Percentiles rank a stretch among this genome's conserved stretches.
These are phyloP conservation scores for Phymatocera aterrima DNA, from an alignment of 2,888 invertebrate species.

Conservation along the genomic window DNA sequence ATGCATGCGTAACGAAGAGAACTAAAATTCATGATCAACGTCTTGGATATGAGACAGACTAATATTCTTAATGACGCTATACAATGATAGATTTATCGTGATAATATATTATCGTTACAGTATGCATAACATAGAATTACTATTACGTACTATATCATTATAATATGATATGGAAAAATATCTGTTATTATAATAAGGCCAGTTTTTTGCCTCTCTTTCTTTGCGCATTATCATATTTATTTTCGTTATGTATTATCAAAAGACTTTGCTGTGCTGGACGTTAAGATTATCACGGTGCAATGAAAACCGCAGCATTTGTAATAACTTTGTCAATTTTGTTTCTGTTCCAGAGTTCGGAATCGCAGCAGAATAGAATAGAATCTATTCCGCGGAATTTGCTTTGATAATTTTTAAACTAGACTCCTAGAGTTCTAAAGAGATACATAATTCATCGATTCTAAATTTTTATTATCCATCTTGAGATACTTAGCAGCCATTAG, in stretches of 20 bases:
- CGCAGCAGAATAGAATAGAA: no score
- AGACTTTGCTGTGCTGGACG: no score
- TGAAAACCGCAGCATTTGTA: no score
- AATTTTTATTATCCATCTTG: not conserved
- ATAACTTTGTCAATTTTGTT: no score
- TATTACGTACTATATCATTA: slow-evolving; percentile 21
- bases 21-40: not conserved
- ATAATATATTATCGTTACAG: not conserved
- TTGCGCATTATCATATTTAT: not conserved
- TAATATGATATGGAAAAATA: slow-evolving; percentile 30
- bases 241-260: not conserved
- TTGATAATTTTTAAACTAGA: not conserved
- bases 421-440: not conserved
- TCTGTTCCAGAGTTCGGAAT: no score
- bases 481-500: not conserved
- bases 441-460: not conserved
- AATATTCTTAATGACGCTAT: no score
- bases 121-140: not conserved
- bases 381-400: not conserved
- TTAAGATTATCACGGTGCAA: not conserved
- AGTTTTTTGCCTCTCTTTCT: not conserved
- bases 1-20: not conserved
- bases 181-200: slow-evolving; percentile 15
- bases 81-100: no score
- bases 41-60: no score